Conservation (phyloP, 1,140 invertebrate genomes). For the Hyles euphorbiae region DNA sequence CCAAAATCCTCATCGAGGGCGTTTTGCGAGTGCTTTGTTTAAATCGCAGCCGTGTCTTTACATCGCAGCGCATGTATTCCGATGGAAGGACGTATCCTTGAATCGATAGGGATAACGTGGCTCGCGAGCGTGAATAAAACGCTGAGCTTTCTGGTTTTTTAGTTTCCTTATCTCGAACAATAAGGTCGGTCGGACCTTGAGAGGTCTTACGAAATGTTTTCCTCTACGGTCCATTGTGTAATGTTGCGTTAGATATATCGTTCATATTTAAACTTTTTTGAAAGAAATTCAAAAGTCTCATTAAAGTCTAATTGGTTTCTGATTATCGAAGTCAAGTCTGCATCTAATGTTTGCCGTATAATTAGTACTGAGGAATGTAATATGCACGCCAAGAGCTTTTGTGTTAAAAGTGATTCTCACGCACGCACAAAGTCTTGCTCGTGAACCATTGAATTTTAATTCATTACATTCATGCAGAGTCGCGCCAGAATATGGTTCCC, state of each 20-base stretch:
- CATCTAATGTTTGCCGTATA: background rate
- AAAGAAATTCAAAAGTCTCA: background rate
- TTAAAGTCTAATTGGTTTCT: constrained; percentile 25
- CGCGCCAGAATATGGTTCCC: constrained; percentile 72
- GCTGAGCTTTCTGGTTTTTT: constrained; percentile 37
- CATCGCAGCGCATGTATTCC: constrained; percentile 40
- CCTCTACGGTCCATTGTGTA: constrained; percentile 42
- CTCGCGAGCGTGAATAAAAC: constrained; percentile 21
- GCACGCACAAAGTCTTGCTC: constrained; percentile 48
- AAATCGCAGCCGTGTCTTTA: constrained; percentile 27
- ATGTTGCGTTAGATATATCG: constrained; percentile 14
- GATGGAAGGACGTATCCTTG: constrained; percentile 39
- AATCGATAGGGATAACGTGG: constrained; percentile 49
- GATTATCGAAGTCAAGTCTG: constrained; percentile 4
- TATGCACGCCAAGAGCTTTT: constrained; percentile 33
- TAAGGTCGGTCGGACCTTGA: constrained; percentile 50
- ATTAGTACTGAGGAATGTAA: background rate
- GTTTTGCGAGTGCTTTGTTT: constrained; percentile 44
- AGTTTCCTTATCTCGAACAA: constrained; percentile 37
- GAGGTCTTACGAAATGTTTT: constrained; percentile 47
- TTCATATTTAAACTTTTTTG: background rate
- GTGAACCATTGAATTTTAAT: constrained; percentile 67
- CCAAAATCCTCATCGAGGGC: constrained; percentile 23
- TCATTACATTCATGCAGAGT: constrained; percentile 71
- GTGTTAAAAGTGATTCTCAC: constrained; percentile 46